Base-by-base conservation (phyloP, 2,888 invertebrate genomes). In the Hemicrepidius hirtus region DNA sequence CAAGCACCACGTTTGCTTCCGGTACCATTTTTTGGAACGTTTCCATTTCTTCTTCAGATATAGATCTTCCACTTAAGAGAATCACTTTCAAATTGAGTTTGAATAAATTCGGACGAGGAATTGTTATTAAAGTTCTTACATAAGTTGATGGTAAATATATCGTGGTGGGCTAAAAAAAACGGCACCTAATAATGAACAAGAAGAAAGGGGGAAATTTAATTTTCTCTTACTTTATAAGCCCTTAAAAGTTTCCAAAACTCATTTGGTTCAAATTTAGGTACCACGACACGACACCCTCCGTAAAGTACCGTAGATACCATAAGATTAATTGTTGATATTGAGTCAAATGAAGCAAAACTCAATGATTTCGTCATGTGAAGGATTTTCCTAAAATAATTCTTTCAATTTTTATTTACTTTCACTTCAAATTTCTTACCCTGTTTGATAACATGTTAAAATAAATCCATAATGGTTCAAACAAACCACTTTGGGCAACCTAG, bases 401-500 rank as follows among this genome's bases (percentile, higher is more conserved):
- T 3, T 16, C n/a, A 44, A 44, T 44, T 13, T 9, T 13, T 4
- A 3, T 44, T 16, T 44, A 16, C n/a, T n/a, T n/a, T n/a, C n/a
- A 18, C 5, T 13, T 1, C 44, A 9, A 7, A 35, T 13, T 16
- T 13, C 21, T 60, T 62, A 68, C 73, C 41, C 9, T 5, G n/a
- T 3, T 6, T 37, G 37, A 6, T 10, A 18, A 0, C 32, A 3
- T 20, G 57, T 55, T 5, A 9, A 24, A 1, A 68, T 9, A 13
- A 76, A 24, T 3, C 63, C 41, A 41, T 63, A 76, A 46, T 81
- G 80, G 66, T 68, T 79, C 10, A 78, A 59, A 37, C 77, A 77
- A 16, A 81, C 78, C 10, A 78, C 81, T 74, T 81, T 81, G 0
- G 81, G 76, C n/a, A 77, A 40, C 1, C 80, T 80, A n/a, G 79